Base-by-base conservation (phyloP, 2,888 invertebrate species). In the Lissocephala sabroskyi region DNA sequence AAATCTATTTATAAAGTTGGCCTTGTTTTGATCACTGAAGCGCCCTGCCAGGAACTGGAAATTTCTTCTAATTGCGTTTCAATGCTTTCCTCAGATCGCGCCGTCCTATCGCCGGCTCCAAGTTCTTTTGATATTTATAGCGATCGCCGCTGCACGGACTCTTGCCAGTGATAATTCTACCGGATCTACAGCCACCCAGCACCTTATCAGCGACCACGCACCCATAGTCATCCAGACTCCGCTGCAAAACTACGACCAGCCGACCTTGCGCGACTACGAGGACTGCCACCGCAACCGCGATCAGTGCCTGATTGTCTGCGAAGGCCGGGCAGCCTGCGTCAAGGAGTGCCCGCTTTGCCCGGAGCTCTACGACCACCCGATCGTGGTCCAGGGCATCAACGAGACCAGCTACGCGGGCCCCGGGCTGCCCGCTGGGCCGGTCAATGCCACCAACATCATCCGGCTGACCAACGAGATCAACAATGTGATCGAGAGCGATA, bases 381-480 rank as follows among this genome's bases (percentile, higher is more conserved):
- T 80, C 17, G 46, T 81, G 5, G 70, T 82, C 9, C 81, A 81
- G 51, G 81, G 82, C 2, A 54, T 81, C 1, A 82, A 82, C 37
- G 82, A 82, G 33, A 81, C 81, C 0, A 51, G 58, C 2, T 61
- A 65, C 10, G 49, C 59, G 32, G 37, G 55, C 5, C 60, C 65
- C 1, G 26, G 56, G 0, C 6, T 35, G 6, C 14, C 43, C 0
- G n/a, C n/a, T n/a, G n/a, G n/a, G n/a, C 52, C 65, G 1, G 14
- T 68, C 1, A 82, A 82, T 45, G 74, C 81, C 16, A 82, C 82
- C 14, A 82, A 80, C 40, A 66, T 82, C 2, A 80, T 82, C 9
- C 58, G 62, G 0, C 44, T 82, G 5, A 80, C 79, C 2, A 82
- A 82, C 45, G 75, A 81, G 52, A 82, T 82, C 19, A 68, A 61